Conservation (phyloP, 2,113 vertebrate genomes). For the Sphyrna mokarran region DNA sequence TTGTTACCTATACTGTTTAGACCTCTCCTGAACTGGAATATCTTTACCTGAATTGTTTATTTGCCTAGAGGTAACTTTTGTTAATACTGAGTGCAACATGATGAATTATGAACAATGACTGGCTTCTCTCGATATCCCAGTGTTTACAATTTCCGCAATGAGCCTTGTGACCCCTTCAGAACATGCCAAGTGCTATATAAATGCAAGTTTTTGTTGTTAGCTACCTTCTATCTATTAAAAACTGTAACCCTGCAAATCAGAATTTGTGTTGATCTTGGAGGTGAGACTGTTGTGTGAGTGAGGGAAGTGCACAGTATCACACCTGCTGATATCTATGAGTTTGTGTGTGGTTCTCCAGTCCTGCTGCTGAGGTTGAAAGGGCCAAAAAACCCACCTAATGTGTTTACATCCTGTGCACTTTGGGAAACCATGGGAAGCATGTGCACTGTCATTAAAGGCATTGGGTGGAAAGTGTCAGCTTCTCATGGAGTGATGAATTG, state of each 20-base stretch:
- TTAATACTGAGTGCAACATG: too few species aligned
- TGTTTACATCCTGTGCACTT: neutral
- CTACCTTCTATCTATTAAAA: neutral
- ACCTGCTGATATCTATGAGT: too few species aligned
- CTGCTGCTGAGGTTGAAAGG: too few species aligned
- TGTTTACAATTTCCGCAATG: too few species aligned
- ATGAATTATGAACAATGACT: too few species aligned
- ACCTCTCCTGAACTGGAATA: too few species aligned
- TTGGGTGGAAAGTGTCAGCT: neutral
- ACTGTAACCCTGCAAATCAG: neutral
- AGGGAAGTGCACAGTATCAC: neutral
- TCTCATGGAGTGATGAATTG: neutral
- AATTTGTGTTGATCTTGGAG: neutral
- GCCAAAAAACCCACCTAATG: neutral
- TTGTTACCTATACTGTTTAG: too few species aligned
- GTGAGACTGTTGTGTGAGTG: neutral
- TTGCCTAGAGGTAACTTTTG: too few species aligned
- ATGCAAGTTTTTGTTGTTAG: neutral
- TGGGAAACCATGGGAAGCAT: neutral
- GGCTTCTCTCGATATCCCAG: too few species aligned
- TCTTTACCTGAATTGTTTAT: too few species aligned
- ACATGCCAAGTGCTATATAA: neutral
- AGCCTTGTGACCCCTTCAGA: too few species aligned
- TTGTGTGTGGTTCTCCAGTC: too few species aligned
- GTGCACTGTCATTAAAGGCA: neutral